phyloP scores from a whole-genome alignment of 2,888 invertebrate species.

The Troilus luridus region DNA sequence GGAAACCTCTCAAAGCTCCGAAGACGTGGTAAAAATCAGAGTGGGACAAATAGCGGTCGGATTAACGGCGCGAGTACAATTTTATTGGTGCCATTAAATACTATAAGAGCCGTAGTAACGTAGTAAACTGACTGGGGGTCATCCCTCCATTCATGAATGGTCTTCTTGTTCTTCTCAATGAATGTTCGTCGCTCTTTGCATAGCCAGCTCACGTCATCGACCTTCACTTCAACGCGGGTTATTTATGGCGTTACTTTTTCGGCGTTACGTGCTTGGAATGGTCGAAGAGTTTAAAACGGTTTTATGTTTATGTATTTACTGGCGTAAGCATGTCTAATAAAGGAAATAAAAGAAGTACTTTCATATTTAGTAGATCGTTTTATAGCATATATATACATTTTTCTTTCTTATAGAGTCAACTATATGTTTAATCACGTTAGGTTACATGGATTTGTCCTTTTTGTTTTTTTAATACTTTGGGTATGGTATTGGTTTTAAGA shows the following conservation, averaged over 20 bases:
- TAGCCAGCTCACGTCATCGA: conserved; percentile 39
- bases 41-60: neutral
- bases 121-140: neutral
- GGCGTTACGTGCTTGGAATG: neutral
- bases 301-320: neutral
- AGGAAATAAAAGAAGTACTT: neutral
- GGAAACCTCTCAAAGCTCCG: neutral
- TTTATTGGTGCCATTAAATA: conserved; percentile 51
- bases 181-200: conserved; percentile 9
- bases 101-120: conserved; percentile 45
- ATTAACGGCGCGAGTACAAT: conserved; percentile 42
- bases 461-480: too few species aligned
- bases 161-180: conserved; percentile 41
- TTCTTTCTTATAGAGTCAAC: too few species aligned
- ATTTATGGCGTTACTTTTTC: conserved; percentile 27
- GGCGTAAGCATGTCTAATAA: neutral
- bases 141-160: conserved; percentile 23
- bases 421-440: too few species aligned
- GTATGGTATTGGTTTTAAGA: too few species aligned
- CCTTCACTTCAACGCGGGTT: neutral
- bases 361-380: too few species aligned
- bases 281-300: neutral
- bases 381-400: too few species aligned
- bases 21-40: conserved; percentile 44
- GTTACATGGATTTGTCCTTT: too few species aligned